Base-by-base conservation (phyloP, 1,140 invertebrate species). In the Yoshiicerus persimilis region DNA sequence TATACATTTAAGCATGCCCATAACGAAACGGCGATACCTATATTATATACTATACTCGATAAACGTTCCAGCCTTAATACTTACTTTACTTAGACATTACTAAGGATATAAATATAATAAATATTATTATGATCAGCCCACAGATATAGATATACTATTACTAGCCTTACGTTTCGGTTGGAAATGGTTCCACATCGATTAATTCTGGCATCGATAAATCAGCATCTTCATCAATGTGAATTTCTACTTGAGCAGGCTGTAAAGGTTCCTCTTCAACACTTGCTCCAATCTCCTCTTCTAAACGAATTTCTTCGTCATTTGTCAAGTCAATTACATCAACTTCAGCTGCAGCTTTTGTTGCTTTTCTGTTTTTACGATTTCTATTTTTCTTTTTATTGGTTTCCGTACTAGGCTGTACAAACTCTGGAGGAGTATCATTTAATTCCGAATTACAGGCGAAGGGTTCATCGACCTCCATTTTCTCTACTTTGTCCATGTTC, bases 191-290 rank as follows among this genome's bases (percentile, higher is more conserved):
- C 9, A 88, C 66, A 23, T 86, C 84, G 13, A 86, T 83, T 16
- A 88, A 30, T 70, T 77, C 84, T 4, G 87, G 84, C 84, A 88
- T 47, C 6, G n/a, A n/a, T n/a, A 16, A 16, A 10, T 88, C 87
- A 25, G 16, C 11, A 56, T 88, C 84, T 36, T 85, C 87, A 2
- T 56, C 80, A 11, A 84, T 11, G 9, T 66, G n/a, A 41, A 32
- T 39, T 25, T 39, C 27, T 20, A n/a, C 56, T 38, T 36, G 41
- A 20, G 32, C 16, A 41, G 47, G 47, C 16, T 56, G 4, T 4
- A 77, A 36, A n/a, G 56, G 27, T 23, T 84, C 36, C 38, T 84
- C 32, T 27, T 32, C 80, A 25, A 9, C n/a, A 3, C 10, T 56
- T 25, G 25, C 32, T 47, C 4, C 39, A n/a, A n/a, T n/a, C 39